These are phyloP conservation scores for Metopolophium dirhodum DNA, from an alignment of 1,140 invertebrate species.

Conservation along the genomic window DNA sequence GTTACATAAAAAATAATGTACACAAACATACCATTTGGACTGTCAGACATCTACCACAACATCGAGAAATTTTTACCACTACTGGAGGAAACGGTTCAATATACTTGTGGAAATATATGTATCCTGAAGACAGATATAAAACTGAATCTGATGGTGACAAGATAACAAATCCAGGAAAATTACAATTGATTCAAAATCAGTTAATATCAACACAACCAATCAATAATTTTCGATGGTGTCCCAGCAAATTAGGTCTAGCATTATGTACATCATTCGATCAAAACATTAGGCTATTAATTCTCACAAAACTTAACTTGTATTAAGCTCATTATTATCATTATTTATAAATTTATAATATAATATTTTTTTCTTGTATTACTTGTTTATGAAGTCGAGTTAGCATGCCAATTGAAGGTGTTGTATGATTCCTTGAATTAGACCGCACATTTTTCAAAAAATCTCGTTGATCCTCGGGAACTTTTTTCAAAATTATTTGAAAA, in stretches of 20 bases:
- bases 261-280: slow-evolving; percentile 93
- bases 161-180: slow-evolving; percentile 76
- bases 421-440: slow-evolving; percentile 37
- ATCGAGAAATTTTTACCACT: slow-evolving; percentile 92
- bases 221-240: slow-evolving; percentile 88
- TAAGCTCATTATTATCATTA: background rate
- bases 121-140: slow-evolving; percentile 72
- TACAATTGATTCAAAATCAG: slow-evolving; percentile 80
- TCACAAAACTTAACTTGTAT: slow-evolving; percentile 82
- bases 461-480: slow-evolving; percentile 48
- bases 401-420: slow-evolving; percentile 40
- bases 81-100: slow-evolving; percentile 87
- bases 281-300: slow-evolving; percentile 83
- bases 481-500: slow-evolving; percentile 55
- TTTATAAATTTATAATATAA: background rate
- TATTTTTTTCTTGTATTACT: slow-evolving; percentile 28
- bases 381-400: slow-evolving; percentile 54
- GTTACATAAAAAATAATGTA: slow-evolving; percentile 65
- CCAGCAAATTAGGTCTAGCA: slow-evolving; percentile 85
- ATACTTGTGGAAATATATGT: slow-evolving; percentile 93
- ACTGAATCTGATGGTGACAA: slow-evolving; percentile 74
- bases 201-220: slow-evolving; percentile 88
- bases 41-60: slow-evolving; percentile 88
- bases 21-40: slow-evolving; percentile 88
- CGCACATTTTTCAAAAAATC: slow-evolving; percentile 38